A percentile compares a stretch with the other conserved stretches of the same genome.
phyloP scores from a whole-genome alignment of 1,140 invertebrate genomes.

The Magallana ariakensis region DNA sequence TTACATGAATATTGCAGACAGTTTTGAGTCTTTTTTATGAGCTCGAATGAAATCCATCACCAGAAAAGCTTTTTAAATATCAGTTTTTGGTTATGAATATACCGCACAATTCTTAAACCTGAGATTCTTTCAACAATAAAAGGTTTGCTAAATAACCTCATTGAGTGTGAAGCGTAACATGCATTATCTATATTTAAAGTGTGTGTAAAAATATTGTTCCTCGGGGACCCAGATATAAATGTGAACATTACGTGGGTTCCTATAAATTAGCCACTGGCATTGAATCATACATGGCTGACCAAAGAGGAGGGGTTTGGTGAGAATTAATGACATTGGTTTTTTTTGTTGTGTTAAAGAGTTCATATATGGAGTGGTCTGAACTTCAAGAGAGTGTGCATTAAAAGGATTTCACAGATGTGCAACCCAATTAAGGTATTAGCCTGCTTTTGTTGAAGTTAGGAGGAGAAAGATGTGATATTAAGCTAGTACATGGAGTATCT shows the following conservation, averaged over 20 bases:
- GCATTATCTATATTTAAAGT: slow-evolving; percentile 35
- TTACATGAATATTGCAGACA: not conserved
- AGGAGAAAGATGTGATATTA: not conserved
- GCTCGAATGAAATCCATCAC: not conserved
- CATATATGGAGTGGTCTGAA: not conserved
- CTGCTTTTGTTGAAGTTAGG: slow-evolving; percentile 23
- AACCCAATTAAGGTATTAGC: not conserved
- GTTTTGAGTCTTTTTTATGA: not conserved
- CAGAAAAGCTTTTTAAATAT: not conserved
- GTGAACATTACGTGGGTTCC: not conserved
- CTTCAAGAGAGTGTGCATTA: not conserved
- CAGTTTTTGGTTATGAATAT: not conserved
- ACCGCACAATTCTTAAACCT: not conserved
- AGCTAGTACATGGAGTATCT: not conserved
- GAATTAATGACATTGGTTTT: not conserved
- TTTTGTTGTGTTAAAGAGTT: not conserved
- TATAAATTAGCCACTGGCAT: slow-evolving; percentile 27
- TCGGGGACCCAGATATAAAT: not conserved
- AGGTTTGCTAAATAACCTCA: not conserved
- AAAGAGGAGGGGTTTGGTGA: too few relatives aligned
- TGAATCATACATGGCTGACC: not conserved
- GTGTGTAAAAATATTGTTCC: slow-evolving; percentile 16
- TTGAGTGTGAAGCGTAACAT: slow-evolving; percentile 23
- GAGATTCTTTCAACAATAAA: not conserved
- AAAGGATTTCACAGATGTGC: not conserved